Percentiles rank a stretch among this genome's conserved stretches.
These are phyloP conservation scores for Actenoides hombroni DNA, from an alignment of 2,113 vertebrate species.

Conservation along the genomic window DNA sequence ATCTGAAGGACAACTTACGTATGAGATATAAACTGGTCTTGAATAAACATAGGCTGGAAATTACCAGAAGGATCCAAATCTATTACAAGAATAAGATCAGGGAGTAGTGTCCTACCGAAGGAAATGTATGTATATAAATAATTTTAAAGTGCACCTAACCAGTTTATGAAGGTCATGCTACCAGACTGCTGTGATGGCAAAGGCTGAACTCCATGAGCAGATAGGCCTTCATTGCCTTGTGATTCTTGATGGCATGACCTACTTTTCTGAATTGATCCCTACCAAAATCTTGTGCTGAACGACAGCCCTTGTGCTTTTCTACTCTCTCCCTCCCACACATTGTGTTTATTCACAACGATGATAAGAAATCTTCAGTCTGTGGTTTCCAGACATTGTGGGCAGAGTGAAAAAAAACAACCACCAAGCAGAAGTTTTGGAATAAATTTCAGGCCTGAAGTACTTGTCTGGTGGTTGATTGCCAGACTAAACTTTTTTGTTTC, in stretches of 20 bases:
- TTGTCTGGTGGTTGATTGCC: not conserved
- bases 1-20: not conserved
- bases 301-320: not conserved
- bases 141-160: not conserved
- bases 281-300: not conserved
- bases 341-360: not conserved
- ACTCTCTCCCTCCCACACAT: not conserved
- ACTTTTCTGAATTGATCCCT: not conserved
- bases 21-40: not conserved
- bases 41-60: not conserved
- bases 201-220: not conserved
- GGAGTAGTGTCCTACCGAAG: not conserved
- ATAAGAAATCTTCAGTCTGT: not conserved
- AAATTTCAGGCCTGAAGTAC: not conserved
- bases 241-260: not conserved
- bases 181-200: not conserved
- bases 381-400: not conserved
- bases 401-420: not conserved
- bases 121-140: not conserved
- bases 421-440: not conserved
- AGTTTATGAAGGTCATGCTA: not conserved
- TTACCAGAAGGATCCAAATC: not conserved
- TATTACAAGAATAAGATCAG: not conserved
- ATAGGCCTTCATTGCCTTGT: accelerated
- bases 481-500: not conserved